Conservation (phyloP, 2,797 vertebrate genomes). For the Yasuhikotakia modesta region DNA sequence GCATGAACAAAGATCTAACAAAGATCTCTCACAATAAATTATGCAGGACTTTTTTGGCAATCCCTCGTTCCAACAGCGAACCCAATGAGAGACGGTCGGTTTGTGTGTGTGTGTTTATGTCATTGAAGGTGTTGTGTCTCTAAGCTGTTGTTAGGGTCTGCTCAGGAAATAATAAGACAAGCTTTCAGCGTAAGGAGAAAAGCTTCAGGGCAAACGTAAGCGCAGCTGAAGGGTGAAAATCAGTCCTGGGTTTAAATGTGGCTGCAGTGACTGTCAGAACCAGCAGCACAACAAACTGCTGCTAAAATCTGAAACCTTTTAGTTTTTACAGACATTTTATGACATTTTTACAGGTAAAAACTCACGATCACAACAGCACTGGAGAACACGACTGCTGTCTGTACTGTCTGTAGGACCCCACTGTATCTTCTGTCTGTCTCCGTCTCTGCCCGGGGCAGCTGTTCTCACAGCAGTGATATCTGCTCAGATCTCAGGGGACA, state of each 20-base stretch:
- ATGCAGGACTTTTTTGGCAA: constrained; percentile 43
- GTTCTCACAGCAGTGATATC: constrained; percentile 46
- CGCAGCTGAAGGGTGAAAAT: constrained; percentile 36
- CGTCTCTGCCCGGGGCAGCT: constrained; percentile 41
- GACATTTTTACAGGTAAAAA: constrained; percentile 44
- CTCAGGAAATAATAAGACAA: constrained; percentile 23
- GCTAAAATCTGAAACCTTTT: constrained; percentile 41
- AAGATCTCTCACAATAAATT: constrained; percentile 38
- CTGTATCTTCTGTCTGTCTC: constrained; percentile 35
- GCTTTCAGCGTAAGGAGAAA: constrained; percentile 22
- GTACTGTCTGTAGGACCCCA: constrained; percentile 39
- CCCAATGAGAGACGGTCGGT: constrained; percentile 6
- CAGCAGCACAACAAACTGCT: constrained; percentile 25
- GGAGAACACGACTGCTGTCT: constrained; percentile 27
- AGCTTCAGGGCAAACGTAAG: constrained; percentile 32
- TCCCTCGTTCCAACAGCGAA: constrained; percentile 19
- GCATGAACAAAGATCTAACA: constrained; percentile 44
- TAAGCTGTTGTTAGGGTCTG: constrained; percentile 13
- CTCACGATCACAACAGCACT: constrained; percentile 32
- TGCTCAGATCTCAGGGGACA: constrained; percentile 40
- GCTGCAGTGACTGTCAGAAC: constrained; percentile 36
- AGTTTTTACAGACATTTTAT: constrained; percentile 47
- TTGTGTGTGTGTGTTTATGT: constrained; percentile 17
- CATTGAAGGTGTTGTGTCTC: constrained; percentile 26
- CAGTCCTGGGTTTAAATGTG: constrained; percentile 37